A percentile compares a stretch with the other conserved stretches of the same genome.
Conservation (phyloP, 1,140 invertebrate species). For the Ruditapes philippinarum region DNA sequence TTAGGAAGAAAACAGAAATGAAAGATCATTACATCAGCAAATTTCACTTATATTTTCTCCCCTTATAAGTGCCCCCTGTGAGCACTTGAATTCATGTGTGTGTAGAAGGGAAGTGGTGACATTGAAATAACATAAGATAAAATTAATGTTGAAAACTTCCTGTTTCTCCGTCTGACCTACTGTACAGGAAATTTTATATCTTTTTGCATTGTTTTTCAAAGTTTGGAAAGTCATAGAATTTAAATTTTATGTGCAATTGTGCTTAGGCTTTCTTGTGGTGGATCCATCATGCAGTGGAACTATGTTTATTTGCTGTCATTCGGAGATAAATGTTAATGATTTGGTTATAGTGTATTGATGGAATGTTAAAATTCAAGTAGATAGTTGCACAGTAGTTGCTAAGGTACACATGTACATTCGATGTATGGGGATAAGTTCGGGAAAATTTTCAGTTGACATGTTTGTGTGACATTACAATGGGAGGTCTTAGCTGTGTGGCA, state of each 20-base stretch:
- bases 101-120: conserved; percentile 19
- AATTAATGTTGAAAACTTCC: conserved; percentile 5
- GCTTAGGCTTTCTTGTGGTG: no score
- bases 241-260: no score
- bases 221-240: no score
- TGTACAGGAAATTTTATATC: no score
- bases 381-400: not conserved
- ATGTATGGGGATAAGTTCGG: not conserved
- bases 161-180: conserved; percentile 14
- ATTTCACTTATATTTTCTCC: not conserved
- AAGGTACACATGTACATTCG: no score
- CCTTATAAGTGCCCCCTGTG: not conserved
- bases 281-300: no score
- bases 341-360: no score
- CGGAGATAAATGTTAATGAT: no score
- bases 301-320: no score
- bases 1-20: no score
- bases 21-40: not conserved
- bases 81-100: conserved; percentile 8
- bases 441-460: not conserved
- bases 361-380: not conserved
- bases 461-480: not conserved
- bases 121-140: conserved; percentile 1
- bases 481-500: conserved; percentile 42
- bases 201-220: no score